phyloP scores from a whole-genome alignment of 1,140 invertebrate genomes.

The Lerema accius region DNA sequence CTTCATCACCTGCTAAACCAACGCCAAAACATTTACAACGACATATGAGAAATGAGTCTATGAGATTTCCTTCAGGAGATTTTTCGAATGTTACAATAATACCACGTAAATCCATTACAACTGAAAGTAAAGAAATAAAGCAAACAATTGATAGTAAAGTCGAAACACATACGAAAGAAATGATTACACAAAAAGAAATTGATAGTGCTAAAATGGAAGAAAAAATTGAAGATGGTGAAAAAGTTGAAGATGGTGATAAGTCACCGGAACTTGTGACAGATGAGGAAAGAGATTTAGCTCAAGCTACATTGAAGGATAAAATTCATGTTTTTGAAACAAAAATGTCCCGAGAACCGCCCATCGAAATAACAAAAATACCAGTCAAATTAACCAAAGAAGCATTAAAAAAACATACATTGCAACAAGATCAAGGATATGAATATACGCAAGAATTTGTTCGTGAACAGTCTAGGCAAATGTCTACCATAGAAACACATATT shows the following conservation, averaged over 20 bases:
- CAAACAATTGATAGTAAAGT: slow-evolving; percentile 59
- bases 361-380: slow-evolving; percentile 67
- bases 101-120: slow-evolving; percentile 72
- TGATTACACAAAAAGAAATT: slow-evolving; percentile 76
- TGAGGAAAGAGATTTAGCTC: slow-evolving; percentile 74
- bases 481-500: slow-evolving; percentile 50
- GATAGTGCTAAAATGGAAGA: slow-evolving; percentile 72
- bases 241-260: slow-evolving; percentile 72
- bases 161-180: slow-evolving; percentile 62
- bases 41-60: slow-evolving; percentile 81
- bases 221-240: slow-evolving; percentile 74
- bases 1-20: slow-evolving; percentile 77
- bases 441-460: slow-evolving; percentile 82
- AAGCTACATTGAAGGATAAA: slow-evolving; percentile 76
- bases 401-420: slow-evolving; percentile 77
- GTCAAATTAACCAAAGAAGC: slow-evolving; percentile 81
- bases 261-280: slow-evolving; percentile 69
- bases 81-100: slow-evolving; percentile 80
- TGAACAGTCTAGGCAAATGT: slow-evolving; percentile 76
- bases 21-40: slow-evolving; percentile 80
- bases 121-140: slow-evolving; percentile 67
- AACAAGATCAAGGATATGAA: slow-evolving; percentile 78
- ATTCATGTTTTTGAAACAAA: slow-evolving; percentile 79
- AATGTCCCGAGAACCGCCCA: slow-evolving; percentile 69
- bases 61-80: slow-evolving; percentile 81